Base-by-base conservation (phyloP, 2,888 invertebrate genomes). In the Augochlorella aurata region DNA sequence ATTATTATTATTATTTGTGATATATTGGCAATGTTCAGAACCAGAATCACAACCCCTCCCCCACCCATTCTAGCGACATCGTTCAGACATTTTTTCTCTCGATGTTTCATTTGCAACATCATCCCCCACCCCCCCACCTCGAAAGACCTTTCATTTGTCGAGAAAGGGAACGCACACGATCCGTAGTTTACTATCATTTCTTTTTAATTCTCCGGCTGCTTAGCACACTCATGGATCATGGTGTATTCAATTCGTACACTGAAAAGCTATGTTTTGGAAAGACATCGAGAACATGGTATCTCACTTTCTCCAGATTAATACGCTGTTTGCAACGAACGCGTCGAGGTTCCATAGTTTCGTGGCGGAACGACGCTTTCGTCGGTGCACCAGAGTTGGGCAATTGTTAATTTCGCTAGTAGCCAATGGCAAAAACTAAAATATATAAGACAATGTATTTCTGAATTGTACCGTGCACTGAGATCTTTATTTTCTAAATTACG, bases 11-110 rank as follows among this genome's bases (percentile, higher is more conserved):
- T 67, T 61, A 61, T 54, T 54, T 65, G 14, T 50, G 65, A 83
- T 61, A 83, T 61, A 63, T 52, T 69, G 74, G 83, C 80, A 81
- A 79, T 85, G 54, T 85, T 84, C 87, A 85, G 80, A 87, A 85
- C 81, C 70, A 72, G 84, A 72, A 79, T 66, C 76, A 65, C 14
- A 12, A 9, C 47, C 12, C 47, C 12, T 0, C 12, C 54, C 12
- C 21, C 50, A 3, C 50, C 50, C 50, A 8, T 16, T 61, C 1
- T 29, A 63, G 4, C 38, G n/a, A 63, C 63, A 63, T 63, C 63
- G 63, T 63, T 63, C 44, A 44, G 16, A 63, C 63, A 63, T 63
- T 38, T 63, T n/a, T 29, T 63, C 18, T 29, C 2, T 61, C 61
- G 54, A 54, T 54, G 54, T 54, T 21, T 58, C 24, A 58, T 58